Base-by-base conservation (phyloP, 2,113 vertebrate species). In the Cyrtonyx montezumae region DNA sequence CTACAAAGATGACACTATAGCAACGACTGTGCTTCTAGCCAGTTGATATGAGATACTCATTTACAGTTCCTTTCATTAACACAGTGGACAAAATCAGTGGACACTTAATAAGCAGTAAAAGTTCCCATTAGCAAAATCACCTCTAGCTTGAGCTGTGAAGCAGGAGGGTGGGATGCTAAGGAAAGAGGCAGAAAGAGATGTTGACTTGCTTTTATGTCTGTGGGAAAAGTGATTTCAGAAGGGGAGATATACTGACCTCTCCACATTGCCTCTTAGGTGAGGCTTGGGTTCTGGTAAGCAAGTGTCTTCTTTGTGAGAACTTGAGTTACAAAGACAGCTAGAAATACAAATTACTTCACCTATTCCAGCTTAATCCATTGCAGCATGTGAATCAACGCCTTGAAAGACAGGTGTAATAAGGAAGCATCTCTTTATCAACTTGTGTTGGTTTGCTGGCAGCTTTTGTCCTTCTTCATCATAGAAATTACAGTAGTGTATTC, bases 1-100 rank as follows among this genome's bases (percentile, higher is more conserved):
- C 69, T 95, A 55, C 42, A 43, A 75, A 96, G 94, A 91, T 89
- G 85, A 91, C 87, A 79, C 55, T 88, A n/a, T 62, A 90, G 82
- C 36, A 73, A 91, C 32, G 71, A 65, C n/a, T 49, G 36, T 55
- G 59, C 43, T 96, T 92, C 81, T 71, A 97, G 51, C 7, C 66
- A 63, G 79, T 88, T 95, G 70, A 93, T 75, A 18, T 7, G 42
- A 63, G 65, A 58, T 58, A 89, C 71, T 15, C n/a, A 87, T 86
- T 91, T 84, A 40, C 63, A 80, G 36, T 59, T 79, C 61, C 75
- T 94, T 95, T 86, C 18, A 55, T 94, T 84, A 91, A 76, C 2
- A 9, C 40, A 59, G 34, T 51, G 43, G 45, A 46, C 56, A 75
- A 75, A 80, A 56, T 53, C 76, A 16, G 65, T 53, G 62, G 21